Base-by-base conservation (phyloP, 2,888 invertebrate genomes). In the Oxytorus armatus region DNA sequence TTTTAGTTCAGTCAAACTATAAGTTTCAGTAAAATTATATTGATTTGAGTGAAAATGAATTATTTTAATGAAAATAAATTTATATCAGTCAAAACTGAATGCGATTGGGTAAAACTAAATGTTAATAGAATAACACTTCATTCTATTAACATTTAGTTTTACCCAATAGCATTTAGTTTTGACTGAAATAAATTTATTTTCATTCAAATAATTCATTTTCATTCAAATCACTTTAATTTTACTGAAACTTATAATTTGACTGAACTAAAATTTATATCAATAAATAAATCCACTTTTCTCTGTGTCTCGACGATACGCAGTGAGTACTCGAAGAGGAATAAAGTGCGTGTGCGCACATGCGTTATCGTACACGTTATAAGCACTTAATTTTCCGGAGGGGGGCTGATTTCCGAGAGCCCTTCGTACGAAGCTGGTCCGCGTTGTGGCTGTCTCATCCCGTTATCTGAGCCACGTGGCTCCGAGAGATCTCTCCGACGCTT, bases 381-480 rank as follows among this genome's bases (percentile, higher is more conserved):
- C 91, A 90, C 89, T 90, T 91, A 91, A 91, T 91, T 91, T 91
- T 91, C 90, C 91, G 89, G 89, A n/a, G n/a, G 90, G 86, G 90
- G 89, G 89, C 89, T 91, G 90, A 86, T 88, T 89, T 86, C 86
- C 84, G 29, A 69, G 73, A 66, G 75, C 85, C 42, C n/a, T 51
- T 29, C 1, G 18, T 44, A 29, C 51, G 66, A 59, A 79, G 70
- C 78, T 57, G 79, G 79, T 75, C 55, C 78, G 66, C 79, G 74
- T 55, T 69, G 68, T 68, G 83, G 82, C 85, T 87, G 86, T 86
- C 85, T 83, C 85, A 83, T 89, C 84, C 84, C 86, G 89, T 91
- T 91, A 92, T 92, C 91, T 89, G 85, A 85, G 90, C 90, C 91
- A 91, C 91, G 91, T 91, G 91, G 90, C 91, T 83, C 21, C 59